Conservation (phyloP, 2,797 vertebrate species). For the Onychomys arenicola region DNA sequence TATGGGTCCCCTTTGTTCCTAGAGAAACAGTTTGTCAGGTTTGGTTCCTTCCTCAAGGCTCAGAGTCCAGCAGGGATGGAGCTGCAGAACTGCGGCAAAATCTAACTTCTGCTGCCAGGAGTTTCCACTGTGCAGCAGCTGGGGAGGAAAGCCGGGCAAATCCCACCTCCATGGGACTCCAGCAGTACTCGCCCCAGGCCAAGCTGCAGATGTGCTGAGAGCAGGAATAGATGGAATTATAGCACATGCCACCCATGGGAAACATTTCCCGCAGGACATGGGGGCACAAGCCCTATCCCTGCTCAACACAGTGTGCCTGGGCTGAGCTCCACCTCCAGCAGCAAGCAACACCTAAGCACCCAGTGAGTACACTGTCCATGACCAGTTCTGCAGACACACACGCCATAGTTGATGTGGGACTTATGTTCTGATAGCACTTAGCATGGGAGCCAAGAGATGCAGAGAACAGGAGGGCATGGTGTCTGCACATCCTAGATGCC, state of each 20-base stretch:
- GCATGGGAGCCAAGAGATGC: neutral
- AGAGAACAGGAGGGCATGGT: neutral
- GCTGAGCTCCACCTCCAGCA: neutral
- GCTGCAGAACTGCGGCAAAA: neutral
- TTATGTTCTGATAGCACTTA: neutral
- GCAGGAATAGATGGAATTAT: neutral
- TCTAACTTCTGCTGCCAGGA: neutral
- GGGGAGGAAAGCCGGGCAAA: neutral
- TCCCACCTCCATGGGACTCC: neutral
- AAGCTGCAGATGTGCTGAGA: neutral
- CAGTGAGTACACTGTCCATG: accelerated
- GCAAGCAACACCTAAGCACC: neutral
- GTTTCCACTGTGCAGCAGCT: neutral
- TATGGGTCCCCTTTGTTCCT: neutral
- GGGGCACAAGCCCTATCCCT: neutral
- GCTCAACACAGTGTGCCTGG: neutral
- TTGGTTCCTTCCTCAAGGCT: neutral
- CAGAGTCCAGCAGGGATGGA: neutral
- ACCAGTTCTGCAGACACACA: accelerated
- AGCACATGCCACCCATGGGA: neutral
- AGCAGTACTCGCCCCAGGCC: neutral
- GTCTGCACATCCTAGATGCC: neutral
- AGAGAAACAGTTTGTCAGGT: neutral
- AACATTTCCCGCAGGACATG: neutral
- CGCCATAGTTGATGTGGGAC: accelerated